These are phyloP conservation scores for Drosophila nigrodunni DNA, from an alignment of 1,140 invertebrate species.

Conservation along the genomic window DNA sequence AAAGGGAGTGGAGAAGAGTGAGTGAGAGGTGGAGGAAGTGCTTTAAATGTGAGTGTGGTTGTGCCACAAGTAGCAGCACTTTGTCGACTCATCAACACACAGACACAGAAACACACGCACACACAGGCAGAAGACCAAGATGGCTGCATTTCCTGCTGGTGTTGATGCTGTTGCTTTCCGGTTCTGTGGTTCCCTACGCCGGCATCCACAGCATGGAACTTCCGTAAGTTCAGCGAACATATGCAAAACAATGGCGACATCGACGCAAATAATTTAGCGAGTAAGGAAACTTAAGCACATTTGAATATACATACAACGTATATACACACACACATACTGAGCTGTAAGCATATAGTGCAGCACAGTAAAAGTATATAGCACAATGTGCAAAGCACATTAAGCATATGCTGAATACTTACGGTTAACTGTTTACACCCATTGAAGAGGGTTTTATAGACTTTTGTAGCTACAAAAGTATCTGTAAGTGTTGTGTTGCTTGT, in stretches of 20 bases:
- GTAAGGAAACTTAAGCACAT: slow-evolving; percentile 24
- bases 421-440: neutral
- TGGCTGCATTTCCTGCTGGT: slow-evolving; percentile 51
- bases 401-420: slow-evolving; percentile 4
- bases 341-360: neutral
- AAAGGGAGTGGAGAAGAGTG: neutral
- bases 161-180: slow-evolving; percentile 17
- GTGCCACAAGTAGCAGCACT: slow-evolving; percentile 29
- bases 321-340: neutral
- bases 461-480: no score
- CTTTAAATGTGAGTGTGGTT: slow-evolving; percentile 14
- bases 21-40: neutral
- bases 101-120: neutral
- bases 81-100: slow-evolving; percentile 18
- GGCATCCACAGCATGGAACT: slow-evolving; percentile 10
- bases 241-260: slow-evolving; percentile 45
- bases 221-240: slow-evolving; percentile 35
- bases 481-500: no score
- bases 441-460: neutral
- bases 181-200: slow-evolving; percentile 8
- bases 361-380: neutral
- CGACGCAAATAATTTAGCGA: slow-evolving; percentile 30
- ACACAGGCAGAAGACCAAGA: slow-evolving; percentile 16
- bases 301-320: slow-evolving; percentile 12
- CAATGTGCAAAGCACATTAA: slow-evolving; percentile 14